Percentiles rank a stretch among this genome's conserved stretches.
These are phyloP conservation scores for Geodia barretti DNA, from an alignment of 37 sponge, comb jelly and placozoan species.

Conservation along the genomic window DNA sequence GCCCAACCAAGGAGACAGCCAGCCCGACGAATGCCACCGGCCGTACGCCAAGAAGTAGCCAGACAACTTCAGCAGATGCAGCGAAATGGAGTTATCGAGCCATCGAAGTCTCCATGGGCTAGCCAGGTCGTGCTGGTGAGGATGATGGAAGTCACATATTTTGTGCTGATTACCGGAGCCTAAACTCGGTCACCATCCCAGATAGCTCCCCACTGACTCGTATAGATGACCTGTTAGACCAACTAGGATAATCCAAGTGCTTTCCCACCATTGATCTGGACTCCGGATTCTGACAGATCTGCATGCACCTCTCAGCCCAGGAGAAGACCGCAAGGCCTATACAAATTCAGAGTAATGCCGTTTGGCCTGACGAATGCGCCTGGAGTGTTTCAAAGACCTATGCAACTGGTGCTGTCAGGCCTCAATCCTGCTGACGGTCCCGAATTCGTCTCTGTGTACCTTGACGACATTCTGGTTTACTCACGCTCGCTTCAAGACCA, in stretches of 20 bases:
- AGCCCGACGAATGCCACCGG: conserved; percentile 26
- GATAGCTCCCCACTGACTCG: conserved; percentile 49
- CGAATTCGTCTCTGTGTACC: no score
- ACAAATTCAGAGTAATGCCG: conserved; percentile 2
- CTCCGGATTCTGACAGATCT: conserved; percentile 40
- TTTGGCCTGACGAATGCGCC: no score
- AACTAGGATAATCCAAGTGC: conserved; percentile 24
- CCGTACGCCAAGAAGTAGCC: conserved; percentile 31
- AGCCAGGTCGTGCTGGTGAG: conserved; percentile 47
- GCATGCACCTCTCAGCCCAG: neutral
- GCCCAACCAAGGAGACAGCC: conserved; percentile 46
- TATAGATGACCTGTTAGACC: no score
- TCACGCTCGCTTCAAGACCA: no score
- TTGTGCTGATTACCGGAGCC: neutral
- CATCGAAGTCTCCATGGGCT: conserved; percentile 31
- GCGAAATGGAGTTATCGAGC: conserved; percentile 30
- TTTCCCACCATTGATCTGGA: conserved; percentile 44
- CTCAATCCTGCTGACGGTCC: no score
- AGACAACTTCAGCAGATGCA: no score
- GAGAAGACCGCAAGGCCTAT: conserved; percentile 14
- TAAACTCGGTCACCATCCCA: conserved; percentile 50
- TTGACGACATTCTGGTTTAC: no score
- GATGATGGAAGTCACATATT: conserved; percentile 25
- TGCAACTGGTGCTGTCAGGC: no score
- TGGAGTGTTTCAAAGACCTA: no score